Conservation (phyloP, 1,140 invertebrate species). For the Calycopis cecrops region DNA sequence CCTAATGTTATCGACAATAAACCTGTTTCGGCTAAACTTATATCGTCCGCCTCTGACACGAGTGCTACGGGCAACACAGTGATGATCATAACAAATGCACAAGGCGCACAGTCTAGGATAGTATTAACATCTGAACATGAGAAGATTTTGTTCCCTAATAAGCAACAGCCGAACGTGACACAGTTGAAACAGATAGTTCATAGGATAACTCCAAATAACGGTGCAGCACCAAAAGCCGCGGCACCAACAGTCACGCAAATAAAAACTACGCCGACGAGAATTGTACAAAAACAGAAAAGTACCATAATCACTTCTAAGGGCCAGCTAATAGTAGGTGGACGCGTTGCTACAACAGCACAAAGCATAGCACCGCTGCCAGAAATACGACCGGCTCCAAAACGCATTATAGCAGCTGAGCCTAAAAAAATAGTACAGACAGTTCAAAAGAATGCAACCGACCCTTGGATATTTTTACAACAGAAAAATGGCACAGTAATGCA, state of each 20-base stretch:
- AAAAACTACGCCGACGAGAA: conserved; percentile 45
- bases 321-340: conserved; percentile 67
- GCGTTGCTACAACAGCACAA: conserved; percentile 54
- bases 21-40: conserved; percentile 69
- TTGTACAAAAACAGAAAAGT: conserved; percentile 63
- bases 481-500: conserved; percentile 67
- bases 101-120: conserved; percentile 75
- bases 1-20: conserved; percentile 45
- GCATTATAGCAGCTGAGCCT: conserved; percentile 46
- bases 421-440: conserved; percentile 55
- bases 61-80: conserved; percentile 63
- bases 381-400: conserved; percentile 52
- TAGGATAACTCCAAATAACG: conserved; percentile 40
- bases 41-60: conserved; percentile 45
- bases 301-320: conserved; percentile 74
- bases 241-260: conserved; percentile 40
- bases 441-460: conserved; percentile 52
- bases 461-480: conserved; percentile 61
- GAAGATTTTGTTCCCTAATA: conserved; percentile 73
- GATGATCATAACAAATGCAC: conserved; percentile 78
- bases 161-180: conserved; percentile 51
- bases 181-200: conserved; percentile 67
- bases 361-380: conserved; percentile 67
- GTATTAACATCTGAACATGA: conserved; percentile 76
- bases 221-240: conserved; percentile 37